Evolutionary conservation across 2,797 vertebrate species (phyloP).

Genomic region (Cottoperca gobio): DNA sequence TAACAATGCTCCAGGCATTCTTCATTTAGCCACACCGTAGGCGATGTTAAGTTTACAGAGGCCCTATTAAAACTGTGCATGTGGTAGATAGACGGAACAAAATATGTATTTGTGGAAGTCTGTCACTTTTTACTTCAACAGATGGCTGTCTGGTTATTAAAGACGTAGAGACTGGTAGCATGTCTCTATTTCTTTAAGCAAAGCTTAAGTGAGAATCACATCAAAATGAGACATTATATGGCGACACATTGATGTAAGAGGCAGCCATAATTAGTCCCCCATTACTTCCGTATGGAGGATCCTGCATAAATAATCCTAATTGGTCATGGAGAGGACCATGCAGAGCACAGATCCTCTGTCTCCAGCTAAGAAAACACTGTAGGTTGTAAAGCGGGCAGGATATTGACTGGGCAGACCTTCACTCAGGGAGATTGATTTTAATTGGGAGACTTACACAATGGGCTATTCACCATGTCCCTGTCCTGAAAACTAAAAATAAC

Average conservation of each 20-base stretch:
- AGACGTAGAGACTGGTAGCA: neutral
- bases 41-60: conserved; percentile 13
- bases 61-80: conserved; percentile 2
- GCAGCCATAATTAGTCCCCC: too few species aligned
- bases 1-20: conserved; percentile 51
- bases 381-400: conserved; percentile 22
- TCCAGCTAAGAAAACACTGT: conserved; percentile 53
- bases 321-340: conserved; percentile 20
- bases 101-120: neutral
- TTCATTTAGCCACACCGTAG: conserved; percentile 41
- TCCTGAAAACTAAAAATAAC: conserved; percentile 27
- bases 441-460: conserved; percentile 35
- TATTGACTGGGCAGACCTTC: conserved; percentile 7
- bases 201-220: neutral
- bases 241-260: conserved; percentile 1
- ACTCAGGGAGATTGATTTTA: conserved; percentile 23
- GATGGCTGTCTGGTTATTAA: neutral
- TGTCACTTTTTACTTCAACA: neutral
- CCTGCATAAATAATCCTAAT: conserved; percentile 35
- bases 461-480: conserved; percentile 19
- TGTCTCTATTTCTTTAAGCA: neutral
- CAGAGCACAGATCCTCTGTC: conserved; percentile 31
- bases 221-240: neutral
- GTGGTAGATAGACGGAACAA: too few species aligned
- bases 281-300: conserved; percentile 16